Percentiles rank a stretch among this genome's conserved stretches.
Evolutionary conservation across 2,888 invertebrate species (phyloP).

Genomic region (Lamproptera curius): DNA sequence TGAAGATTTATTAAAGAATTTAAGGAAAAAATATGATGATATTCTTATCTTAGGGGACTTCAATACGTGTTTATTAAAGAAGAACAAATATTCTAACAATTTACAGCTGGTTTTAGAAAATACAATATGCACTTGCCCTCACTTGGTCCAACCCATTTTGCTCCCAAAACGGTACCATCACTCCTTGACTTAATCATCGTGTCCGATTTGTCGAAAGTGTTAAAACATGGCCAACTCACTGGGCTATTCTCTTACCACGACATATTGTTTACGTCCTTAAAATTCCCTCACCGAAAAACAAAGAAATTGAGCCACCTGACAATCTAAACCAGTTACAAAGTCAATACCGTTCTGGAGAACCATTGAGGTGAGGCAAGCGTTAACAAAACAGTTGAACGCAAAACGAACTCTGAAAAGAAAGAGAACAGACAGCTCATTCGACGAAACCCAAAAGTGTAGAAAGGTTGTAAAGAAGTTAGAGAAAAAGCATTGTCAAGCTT

Average conservation of each 20-base stretch:
- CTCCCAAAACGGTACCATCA: conserved; percentile 18
- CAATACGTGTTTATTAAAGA: conserved; percentile 21
- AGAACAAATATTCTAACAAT: conserved; percentile 5
- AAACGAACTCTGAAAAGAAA: conserved; percentile 10
- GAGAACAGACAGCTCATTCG: conserved; percentile 1
- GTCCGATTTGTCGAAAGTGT: conserved; percentile 12
- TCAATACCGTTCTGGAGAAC: conserved; percentile 13
- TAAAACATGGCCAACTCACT: conserved; percentile 20
- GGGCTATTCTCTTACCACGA: conserved; percentile 22
- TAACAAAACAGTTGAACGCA: conserved; percentile 4
- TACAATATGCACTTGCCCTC: conserved; percentile 10
- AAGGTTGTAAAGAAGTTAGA: conserved; percentile 1
- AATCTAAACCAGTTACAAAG: not conserved
- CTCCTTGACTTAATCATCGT: conserved; percentile 22
- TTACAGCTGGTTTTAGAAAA: conserved; percentile 7
- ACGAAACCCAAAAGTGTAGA: not conserved
- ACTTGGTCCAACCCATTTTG: conserved; percentile 17
- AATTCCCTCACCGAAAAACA: conserved; percentile 16
- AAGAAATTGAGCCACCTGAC: not conserved
- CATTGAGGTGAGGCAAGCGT: not conserved
- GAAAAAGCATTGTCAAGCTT: not conserved
- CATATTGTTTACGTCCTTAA: conserved; percentile 18
- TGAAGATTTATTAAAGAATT: conserved; percentile 6
- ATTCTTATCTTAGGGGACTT: conserved; percentile 20
- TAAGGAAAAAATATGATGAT: conserved; percentile 13